phyloP scores from a whole-genome alignment of 1,140 invertebrate genomes.

The Conus betulinus region DNA sequence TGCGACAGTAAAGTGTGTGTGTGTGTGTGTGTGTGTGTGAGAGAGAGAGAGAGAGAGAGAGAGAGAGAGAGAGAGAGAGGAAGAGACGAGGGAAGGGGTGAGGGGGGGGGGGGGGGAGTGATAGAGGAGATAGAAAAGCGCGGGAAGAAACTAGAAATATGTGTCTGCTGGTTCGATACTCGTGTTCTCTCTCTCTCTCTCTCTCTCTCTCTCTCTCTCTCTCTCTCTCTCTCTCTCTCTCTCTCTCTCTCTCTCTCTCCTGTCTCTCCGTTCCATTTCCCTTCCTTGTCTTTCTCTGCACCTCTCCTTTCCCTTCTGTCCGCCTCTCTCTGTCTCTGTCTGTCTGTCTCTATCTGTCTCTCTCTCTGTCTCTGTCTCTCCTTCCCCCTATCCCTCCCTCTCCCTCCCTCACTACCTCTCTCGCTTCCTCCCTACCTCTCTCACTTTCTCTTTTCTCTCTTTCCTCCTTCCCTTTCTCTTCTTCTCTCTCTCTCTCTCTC shows the following conservation, averaged over 20 bases:
- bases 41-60: no score
- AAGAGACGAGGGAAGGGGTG: no score
- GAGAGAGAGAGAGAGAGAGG: no score
- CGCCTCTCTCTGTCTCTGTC: not conserved
- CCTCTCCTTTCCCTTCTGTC: not conserved
- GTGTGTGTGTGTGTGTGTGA: no score
- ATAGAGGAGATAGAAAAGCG: no score
- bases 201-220: not conserved
- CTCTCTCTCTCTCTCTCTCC: not conserved
- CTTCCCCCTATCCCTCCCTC: not conserved
- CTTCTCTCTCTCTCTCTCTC: conserved; percentile 11
- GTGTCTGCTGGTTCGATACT: not conserved
- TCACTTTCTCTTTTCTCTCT: not conserved
- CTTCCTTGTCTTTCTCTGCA: not conserved
- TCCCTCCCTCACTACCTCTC: not conserved
- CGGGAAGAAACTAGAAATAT: no score
- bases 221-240: not conserved
- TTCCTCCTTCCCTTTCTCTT: not conserved
- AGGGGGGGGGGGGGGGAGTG: no score
- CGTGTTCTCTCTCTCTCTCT: not conserved
- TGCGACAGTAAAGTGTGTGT: no score
- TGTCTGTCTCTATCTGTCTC: not conserved
- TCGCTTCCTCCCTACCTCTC: not conserved
- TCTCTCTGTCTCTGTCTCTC: not conserved
- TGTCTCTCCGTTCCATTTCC: not conserved